Conservation (phyloP, 2,888 invertebrate species). For the Trissoscelio sp. region DNA sequence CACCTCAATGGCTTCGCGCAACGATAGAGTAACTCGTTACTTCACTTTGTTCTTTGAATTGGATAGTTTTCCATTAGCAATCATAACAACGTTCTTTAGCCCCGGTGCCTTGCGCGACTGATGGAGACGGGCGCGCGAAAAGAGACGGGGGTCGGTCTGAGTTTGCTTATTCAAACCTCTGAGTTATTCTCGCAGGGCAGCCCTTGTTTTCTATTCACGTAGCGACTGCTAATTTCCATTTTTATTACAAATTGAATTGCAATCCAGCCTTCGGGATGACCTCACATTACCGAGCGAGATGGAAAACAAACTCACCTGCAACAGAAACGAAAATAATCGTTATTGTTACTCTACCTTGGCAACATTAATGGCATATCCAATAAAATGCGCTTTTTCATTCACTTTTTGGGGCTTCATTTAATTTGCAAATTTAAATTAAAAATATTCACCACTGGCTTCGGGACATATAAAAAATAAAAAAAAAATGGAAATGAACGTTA, state of each 20-base stretch:
- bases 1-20: conserved; percentile 70
- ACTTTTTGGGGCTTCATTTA: not conserved
- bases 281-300: conserved; percentile 67
- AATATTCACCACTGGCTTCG: not conserved
- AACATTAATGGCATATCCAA: too few relatives aligned
- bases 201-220: conserved; percentile 75
- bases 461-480: not conserved
- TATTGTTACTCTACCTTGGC: conserved; percentile 24
- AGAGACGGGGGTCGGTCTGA: conserved; percentile 69
- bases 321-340: conserved; percentile 70
- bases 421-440: not conserved
- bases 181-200: conserved; percentile 73
- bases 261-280: conserved; percentile 67
- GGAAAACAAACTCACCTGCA: conserved; percentile 76
- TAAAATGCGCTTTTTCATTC: too few relatives aligned
- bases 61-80: conserved; percentile 82
- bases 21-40: conserved; percentile 79
- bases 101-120: conserved; percentile 73
- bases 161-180: conserved; percentile 79
- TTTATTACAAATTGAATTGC: conserved; percentile 80
- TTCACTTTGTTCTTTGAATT: conserved; percentile 82
- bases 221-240: conserved; percentile 80
- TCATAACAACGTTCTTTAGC: conserved; percentile 81
- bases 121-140: conserved; percentile 70
- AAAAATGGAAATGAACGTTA: conserved; percentile 6